phyloP scores from a whole-genome alignment of 2,888 invertebrate species.

The Spialia ferax region DNA sequence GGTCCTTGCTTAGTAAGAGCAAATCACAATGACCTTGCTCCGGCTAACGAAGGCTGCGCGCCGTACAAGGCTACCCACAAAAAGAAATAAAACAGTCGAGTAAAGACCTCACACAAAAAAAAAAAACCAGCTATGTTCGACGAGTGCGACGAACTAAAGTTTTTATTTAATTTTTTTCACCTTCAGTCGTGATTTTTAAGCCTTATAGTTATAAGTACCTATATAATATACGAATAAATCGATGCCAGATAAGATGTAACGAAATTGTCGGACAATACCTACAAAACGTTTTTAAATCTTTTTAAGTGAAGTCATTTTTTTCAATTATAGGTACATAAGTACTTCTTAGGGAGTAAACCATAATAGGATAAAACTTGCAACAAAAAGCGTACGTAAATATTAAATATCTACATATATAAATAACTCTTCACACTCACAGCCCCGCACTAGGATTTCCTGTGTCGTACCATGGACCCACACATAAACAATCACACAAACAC shows the following conservation, averaged over 20 bases:
- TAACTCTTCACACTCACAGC: no score
- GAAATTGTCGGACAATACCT: constrained; percentile 16
- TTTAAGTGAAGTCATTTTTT: neutral
- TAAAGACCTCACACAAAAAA: constrained; percentile 81
- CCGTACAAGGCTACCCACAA: constrained; percentile 69
- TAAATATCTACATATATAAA: no score
- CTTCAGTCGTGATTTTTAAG: constrained; percentile 42
- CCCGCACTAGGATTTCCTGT: no score
- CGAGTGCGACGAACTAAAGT: constrained; percentile 61
- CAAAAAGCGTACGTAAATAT: no score
- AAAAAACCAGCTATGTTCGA: constrained; percentile 65
- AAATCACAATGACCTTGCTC: constrained; percentile 76
- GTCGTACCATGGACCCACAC: no score
- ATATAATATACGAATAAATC: constrained; percentile 38
- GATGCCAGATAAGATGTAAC: constrained; percentile 19
- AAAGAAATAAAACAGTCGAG: constrained; percentile 68
- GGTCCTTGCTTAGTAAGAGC: constrained; percentile 45
- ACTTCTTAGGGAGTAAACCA: no score
- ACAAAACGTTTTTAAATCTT: constrained; percentile 41
- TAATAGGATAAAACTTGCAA: no score
- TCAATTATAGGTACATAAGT: no score
- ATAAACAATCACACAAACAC: no score
- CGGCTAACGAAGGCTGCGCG: constrained; percentile 81
- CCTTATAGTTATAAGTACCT: no score
- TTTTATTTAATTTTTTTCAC: constrained; percentile 50